Conservation (phyloP, 2,797 vertebrate species). For the Pseudochaenichthys georgianus region DNA sequence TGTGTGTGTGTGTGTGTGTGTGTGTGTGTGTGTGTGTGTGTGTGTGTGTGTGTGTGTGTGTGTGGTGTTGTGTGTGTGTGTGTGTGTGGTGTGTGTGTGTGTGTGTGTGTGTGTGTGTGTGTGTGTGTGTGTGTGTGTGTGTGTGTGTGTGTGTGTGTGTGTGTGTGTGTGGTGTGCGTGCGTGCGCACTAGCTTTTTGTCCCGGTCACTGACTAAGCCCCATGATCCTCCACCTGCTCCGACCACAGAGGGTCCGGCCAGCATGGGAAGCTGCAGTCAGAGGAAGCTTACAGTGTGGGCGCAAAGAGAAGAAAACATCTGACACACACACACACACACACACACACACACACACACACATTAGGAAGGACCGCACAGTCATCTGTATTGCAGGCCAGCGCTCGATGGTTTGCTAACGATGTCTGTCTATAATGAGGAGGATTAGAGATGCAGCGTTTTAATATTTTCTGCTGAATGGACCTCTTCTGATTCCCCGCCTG, state of each 20-base stretch:
- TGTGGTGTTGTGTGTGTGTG: constrained; percentile 29
- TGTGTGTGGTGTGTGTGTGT: constrained; percentile 3
- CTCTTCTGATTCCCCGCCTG: constrained; percentile 46
- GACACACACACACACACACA: constrained; percentile 15
- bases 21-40: no score
- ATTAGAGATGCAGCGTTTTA: constrained; percentile 70
- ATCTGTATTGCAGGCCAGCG: constrained; percentile 62
- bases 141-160: no score
- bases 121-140: no score
- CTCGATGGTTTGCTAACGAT: constrained; percentile 73
- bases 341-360: no score
- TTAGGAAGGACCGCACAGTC: constrained; percentile 48
- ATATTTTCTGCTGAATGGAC: constrained; percentile 74
- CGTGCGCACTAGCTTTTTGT: constrained; percentile 60
- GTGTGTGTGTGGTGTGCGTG: constrained; percentile 35
- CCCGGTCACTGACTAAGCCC: constrained; percentile 68
- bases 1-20: constrained; percentile 4
- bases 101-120: constrained; percentile 10
- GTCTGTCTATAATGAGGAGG: constrained; percentile 76
- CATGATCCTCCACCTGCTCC: constrained; percentile 83
- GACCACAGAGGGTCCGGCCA: constrained; percentile 52
- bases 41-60: no score
- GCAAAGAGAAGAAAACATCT: constrained; percentile 62
- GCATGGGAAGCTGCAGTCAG: constrained; percentile 70
- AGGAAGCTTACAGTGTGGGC: constrained; percentile 67